Percentiles rank a stretch among this genome's conserved stretches.
Evolutionary conservation across 2,113 vertebrate species (phyloP).

Genomic region (Corythornis cristatus): DNA sequence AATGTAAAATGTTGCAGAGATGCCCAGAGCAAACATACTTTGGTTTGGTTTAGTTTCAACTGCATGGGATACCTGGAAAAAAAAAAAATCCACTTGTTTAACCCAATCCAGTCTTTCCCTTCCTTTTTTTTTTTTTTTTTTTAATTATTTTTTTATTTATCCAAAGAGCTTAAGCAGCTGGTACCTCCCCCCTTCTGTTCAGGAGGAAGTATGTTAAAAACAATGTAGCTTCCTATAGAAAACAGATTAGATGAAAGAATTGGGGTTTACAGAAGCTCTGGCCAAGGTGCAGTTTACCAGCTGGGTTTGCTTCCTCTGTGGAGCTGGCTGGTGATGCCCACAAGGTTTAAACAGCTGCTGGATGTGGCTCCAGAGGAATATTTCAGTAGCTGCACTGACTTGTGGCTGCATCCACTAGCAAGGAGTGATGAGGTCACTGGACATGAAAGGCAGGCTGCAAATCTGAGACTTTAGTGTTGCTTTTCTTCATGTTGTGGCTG

Average conservation of each 20-base stretch:
- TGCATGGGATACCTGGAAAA: conserved; percentile 1
- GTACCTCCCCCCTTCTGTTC: neutral
- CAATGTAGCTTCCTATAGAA: neutral
- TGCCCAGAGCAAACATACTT: neutral
- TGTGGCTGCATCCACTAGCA: neutral
- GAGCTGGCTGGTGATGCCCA: neutral
- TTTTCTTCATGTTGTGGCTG: neutral
- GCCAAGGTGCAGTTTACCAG: neutral
- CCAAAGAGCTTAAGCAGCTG: neutral
- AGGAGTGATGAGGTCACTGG: neutral
- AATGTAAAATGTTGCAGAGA: neutral
- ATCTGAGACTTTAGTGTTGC: neutral
- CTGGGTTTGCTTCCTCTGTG: fast-evolving
- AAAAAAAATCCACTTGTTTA: neutral
- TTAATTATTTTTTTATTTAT: neutral
- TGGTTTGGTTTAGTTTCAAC: neutral
- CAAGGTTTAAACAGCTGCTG: neutral
- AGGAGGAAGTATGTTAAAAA: neutral
- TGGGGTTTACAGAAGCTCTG: neutral
- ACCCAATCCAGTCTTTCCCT: neutral
- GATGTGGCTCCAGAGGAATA: neutral
- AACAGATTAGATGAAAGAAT: neutral
- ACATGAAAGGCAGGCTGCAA: conserved; percentile 4
- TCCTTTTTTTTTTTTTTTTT: neutral
- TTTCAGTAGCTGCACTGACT: neutral